phyloP scores from a whole-genome alignment of 2,113 vertebrate genomes.

The Nicator chloris region DNA sequence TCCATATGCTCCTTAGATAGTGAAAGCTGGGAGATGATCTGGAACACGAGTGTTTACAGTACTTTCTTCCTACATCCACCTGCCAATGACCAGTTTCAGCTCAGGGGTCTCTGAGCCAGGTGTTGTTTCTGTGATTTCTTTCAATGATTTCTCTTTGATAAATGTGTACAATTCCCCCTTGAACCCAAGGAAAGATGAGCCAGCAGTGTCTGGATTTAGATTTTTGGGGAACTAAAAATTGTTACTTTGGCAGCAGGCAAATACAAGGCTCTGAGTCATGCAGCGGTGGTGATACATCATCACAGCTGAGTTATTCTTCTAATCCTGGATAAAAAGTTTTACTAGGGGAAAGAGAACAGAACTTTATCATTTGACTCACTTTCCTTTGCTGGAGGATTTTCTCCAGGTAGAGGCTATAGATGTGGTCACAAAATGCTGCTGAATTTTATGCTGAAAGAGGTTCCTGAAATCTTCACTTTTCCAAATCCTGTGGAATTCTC shows the following conservation, averaged over 20 bases:
- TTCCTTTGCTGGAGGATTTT: not conserved
- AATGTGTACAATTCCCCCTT: not conserved
- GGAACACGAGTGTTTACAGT: not conserved
- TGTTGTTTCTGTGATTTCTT: not conserved
- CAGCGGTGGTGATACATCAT: accelerated
- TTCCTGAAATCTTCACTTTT: not conserved
- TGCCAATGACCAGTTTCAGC: not conserved
- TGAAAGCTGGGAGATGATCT: not conserved
- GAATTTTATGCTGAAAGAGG: not conserved
- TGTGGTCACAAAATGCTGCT: not conserved
- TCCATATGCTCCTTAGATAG: not conserved
- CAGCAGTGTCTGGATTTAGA: not conserved
- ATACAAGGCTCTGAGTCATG: not conserved
- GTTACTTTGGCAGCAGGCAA: not conserved
- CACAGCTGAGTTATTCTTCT: not conserved
- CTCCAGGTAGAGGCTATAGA: not conserved
- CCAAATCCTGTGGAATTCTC: not conserved
- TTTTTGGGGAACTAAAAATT: not conserved
- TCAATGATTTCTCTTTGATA: not conserved
- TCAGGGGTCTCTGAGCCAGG: not conserved
- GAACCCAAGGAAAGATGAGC: not conserved
- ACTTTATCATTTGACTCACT: not conserved
- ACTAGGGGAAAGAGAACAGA: not conserved
- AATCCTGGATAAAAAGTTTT: not conserved
- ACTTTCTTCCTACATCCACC: not conserved